Conservation (phyloP, 1,140 invertebrate genomes). For the Leptinotarsa texana region DNA sequence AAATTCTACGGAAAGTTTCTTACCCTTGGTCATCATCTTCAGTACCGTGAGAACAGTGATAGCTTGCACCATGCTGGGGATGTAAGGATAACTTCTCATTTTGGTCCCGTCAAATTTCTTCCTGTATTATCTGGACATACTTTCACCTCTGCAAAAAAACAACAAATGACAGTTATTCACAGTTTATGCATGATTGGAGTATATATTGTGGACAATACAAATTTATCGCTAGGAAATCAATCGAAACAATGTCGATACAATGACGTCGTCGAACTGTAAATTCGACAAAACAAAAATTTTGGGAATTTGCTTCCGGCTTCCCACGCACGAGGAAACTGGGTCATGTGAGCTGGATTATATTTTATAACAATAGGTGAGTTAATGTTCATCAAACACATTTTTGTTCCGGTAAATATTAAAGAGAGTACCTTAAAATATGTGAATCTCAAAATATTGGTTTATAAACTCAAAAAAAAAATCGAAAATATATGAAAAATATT, state of each 20-base stretch:
- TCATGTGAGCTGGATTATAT: not conserved
- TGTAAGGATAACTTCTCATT: slow-evolving; percentile 64
- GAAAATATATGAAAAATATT: too few species aligned
- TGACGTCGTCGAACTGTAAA: slow-evolving; percentile 15
- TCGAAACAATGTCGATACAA: slow-evolving; percentile 16
- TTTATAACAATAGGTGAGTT: not conserved
- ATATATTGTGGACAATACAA: slow-evolving; percentile 7
- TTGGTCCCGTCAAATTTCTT: slow-evolving; percentile 54
- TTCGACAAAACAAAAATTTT: slow-evolving; percentile 17
- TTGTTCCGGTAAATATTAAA: too few species aligned
- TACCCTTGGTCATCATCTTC: slow-evolving; percentile 81
- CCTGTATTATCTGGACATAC: slow-evolving; percentile 55
- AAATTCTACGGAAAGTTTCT: slow-evolving; percentile 44
- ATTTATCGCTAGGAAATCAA: slow-evolving; percentile 9
- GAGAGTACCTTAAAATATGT: too few species aligned
- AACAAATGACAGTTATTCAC: slow-evolving; percentile 1
- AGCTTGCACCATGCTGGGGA: slow-evolving; percentile 77
- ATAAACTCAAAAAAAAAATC: too few species aligned
- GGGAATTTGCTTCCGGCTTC: slow-evolving; percentile 18
- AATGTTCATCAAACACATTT: too few species aligned
- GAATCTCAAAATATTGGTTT: too few species aligned
- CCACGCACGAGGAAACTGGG: slow-evolving; percentile 12
- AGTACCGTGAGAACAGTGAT: slow-evolving; percentile 82
- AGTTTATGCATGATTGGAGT: slow-evolving; percentile 1
- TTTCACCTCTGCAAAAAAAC: slow-evolving; percentile 43